phyloP scores from a whole-genome alignment of 2,888 invertebrate species.

The Drosophila picticornis region DNA sequence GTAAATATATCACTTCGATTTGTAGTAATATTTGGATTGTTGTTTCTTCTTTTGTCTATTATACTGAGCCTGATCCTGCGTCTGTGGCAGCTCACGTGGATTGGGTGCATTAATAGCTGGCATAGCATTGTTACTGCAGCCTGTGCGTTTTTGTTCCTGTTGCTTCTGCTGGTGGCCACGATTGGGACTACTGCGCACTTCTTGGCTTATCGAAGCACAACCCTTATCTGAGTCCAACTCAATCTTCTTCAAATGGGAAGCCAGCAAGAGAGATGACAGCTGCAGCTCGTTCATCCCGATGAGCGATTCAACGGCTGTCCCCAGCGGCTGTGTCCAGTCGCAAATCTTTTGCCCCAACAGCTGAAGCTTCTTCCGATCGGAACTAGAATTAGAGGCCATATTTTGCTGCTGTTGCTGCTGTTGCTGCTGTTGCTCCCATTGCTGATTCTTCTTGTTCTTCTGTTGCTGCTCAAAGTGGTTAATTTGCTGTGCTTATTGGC shows the following conservation, averaged over 20 bases:
- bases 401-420: not conserved
- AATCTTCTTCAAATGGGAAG: not conserved
- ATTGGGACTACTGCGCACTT: not conserved
- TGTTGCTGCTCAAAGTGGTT: not conserved
- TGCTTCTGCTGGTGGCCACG: too few relatives aligned
- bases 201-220: not conserved
- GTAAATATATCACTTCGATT: not conserved
- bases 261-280: not conserved
- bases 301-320: too few relatives aligned
- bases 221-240: not conserved
- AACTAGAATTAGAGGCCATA: not conserved
- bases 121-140: too few relatives aligned
- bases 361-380: not conserved
- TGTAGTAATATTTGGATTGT: not conserved
- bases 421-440: not conserved
- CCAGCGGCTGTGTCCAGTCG: not conserved
- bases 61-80: not conserved
- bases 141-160: too few relatives aligned
- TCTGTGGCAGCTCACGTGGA: too few relatives aligned
- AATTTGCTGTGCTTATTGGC: not conserved
- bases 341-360: not conserved
- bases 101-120: too few relatives aligned
- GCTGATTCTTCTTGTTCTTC: not conserved
- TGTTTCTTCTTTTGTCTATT: not conserved
- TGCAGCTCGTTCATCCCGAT: not conserved